phyloP scores from a whole-genome alignment of 2,797 vertebrate genomes.

The Podargus strigoides region DNA sequence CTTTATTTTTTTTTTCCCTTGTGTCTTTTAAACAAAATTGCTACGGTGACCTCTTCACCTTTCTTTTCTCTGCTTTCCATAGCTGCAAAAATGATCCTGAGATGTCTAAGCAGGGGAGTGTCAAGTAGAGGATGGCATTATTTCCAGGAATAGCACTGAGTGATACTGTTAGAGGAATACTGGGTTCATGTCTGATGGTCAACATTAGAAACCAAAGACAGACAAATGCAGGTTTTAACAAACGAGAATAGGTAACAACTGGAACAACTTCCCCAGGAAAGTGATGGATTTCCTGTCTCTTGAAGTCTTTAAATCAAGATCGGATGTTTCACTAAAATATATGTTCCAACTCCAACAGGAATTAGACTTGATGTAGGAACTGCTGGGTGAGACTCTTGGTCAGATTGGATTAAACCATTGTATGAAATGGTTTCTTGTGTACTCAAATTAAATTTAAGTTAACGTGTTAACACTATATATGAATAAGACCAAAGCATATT shows the following conservation, averaged over 20 bases:
- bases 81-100: background rate
- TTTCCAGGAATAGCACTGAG: background rate
- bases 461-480: background rate
- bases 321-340: slow-evolving; percentile 4
- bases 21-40: background rate
- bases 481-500: background rate
- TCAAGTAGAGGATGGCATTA: background rate
- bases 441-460: background rate
- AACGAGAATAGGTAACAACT: slow-evolving; percentile 6
- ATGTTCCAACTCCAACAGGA: background rate
- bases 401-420: background rate
- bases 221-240: slow-evolving; percentile 14
- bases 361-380: background rate
- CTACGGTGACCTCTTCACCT: background rate
- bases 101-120: background rate
- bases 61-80: background rate
- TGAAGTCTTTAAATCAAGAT: slow-evolving; percentile 22
- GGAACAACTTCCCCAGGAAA: background rate
- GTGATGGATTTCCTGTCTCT: slow-evolving; percentile 30
- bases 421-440: background rate
- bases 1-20: background rate
- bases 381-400: background rate
- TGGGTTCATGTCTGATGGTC: background rate
- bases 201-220: background rate
- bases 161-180: background rate